Evolutionary conservation across 1,140 invertebrate species (phyloP).

Genomic region (Cylas formicarius): DNA sequence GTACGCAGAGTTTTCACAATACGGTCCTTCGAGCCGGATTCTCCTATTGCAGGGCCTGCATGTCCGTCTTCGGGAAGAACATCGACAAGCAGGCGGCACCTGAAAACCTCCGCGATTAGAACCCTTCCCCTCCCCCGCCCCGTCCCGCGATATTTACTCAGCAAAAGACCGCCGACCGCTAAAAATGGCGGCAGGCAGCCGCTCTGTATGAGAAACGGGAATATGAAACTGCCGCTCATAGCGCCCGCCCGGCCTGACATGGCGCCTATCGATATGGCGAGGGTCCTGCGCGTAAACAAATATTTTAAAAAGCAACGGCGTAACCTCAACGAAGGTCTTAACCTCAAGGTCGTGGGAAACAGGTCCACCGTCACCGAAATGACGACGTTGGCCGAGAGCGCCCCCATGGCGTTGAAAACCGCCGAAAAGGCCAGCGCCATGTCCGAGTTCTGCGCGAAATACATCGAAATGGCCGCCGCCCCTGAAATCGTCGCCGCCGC

Average conservation of each 20-base stretch:
- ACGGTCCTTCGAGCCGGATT: no score
- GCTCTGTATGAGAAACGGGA: constrained; percentile 28
- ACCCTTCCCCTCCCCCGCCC: no score
- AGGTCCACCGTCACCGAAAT: constrained; percentile 33
- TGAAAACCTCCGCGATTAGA: no score
- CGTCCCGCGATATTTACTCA: constrained; percentile 13
- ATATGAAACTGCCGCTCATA: constrained; percentile 33
- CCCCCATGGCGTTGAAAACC: constrained; percentile 22
- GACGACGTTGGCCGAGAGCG: constrained; percentile 29
- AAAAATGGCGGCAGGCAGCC: constrained; percentile 36
- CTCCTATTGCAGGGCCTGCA: constrained; percentile 13
- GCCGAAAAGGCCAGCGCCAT: constrained; percentile 20
- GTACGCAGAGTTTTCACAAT: no score
- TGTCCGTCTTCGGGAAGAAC: constrained; percentile 15
- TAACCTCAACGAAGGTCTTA: constrained; percentile 1
- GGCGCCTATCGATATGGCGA: constrained; percentile 28
- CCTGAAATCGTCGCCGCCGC: constrained; percentile 12
- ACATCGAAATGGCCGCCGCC: constrained; percentile 19
- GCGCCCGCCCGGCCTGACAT: constrained; percentile 31
- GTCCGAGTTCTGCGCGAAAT: constrained; percentile 25
- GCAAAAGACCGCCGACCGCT: constrained; percentile 19
- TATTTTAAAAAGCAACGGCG: not conserved
- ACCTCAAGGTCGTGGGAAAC: constrained; percentile 38
- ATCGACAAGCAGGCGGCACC: constrained; percentile 5
- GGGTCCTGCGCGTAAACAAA: constrained; percentile 22